Evolutionary conservation across 2,113 vertebrate genomes (phyloP).

Genomic region (Percina caprodes): DNA sequence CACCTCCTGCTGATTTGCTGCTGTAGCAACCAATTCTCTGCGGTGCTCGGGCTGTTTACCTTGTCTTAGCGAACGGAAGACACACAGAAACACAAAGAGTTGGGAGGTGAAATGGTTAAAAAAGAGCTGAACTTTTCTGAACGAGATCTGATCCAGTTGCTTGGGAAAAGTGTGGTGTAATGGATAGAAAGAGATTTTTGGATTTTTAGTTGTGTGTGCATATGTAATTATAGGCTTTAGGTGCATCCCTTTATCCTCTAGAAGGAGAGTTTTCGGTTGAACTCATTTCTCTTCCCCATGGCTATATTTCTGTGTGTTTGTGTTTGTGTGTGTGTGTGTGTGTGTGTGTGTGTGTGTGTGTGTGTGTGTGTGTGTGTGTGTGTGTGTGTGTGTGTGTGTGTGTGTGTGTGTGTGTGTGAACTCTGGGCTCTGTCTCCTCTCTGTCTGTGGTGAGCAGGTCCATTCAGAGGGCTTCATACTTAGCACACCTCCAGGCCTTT

Average conservation of each 20-base stretch:
- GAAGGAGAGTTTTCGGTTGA: conserved; percentile 66
- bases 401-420: conserved; percentile 27
- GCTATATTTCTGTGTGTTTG: conserved; percentile 54
- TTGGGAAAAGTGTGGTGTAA: conserved; percentile 67
- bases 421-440: conserved; percentile 53
- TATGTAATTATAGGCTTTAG: conserved; percentile 76
- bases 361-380: conserved; percentile 35
- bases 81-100: conserved; percentile 37
- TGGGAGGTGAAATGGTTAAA: conserved; percentile 45
- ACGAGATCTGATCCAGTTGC: conserved; percentile 50
- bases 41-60: conserved; percentile 52
- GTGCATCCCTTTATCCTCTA: conserved; percentile 72
- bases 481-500: conserved; percentile 50
- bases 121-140: conserved; percentile 48
- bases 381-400: conserved; percentile 30
- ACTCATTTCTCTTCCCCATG: conserved; percentile 66
- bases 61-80: conserved; percentile 39
- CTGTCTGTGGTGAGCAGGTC: conserved; percentile 68
- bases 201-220: conserved; percentile 68
- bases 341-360: conserved; percentile 38
- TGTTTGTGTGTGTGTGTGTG: conserved; percentile 26
- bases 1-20: conserved; percentile 54
- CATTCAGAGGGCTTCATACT: conserved; percentile 57
- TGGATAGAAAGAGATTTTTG: conserved; percentile 72
- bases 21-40: conserved; percentile 49